Conservation (phyloP, 2,888 invertebrate genomes). For the Linnaemya vulpina region DNA sequence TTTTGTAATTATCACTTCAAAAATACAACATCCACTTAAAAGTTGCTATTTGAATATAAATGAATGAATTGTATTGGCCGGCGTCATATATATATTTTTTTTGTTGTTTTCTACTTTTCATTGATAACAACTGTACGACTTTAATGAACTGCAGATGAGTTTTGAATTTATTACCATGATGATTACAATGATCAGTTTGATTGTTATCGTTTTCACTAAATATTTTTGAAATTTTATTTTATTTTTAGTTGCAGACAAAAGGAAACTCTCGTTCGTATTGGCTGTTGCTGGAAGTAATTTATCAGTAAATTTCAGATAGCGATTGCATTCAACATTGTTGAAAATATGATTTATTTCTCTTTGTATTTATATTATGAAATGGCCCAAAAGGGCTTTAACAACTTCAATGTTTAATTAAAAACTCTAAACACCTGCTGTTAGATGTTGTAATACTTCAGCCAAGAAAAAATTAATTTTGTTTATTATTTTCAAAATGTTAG, state of each 20-base stretch:
- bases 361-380: not conserved
- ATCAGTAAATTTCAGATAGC: not conserved
- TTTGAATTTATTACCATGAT: slow-evolving; percentile 43
- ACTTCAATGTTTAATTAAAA: not conserved
- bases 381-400: not conserved
- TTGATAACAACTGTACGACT: slow-evolving; percentile 67
- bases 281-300: not conserved
- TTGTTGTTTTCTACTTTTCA: not conserved
- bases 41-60: slow-evolving; percentile 16
- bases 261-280: not conserved
- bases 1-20: slow-evolving; percentile 23
- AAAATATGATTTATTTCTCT: not conserved
- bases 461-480: not conserved
- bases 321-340: not conserved
- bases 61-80: slow-evolving; percentile 36
- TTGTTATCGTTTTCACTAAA: not conserved
- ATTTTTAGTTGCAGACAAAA: not conserved
- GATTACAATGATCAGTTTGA: not conserved
- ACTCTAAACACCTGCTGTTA: not conserved
- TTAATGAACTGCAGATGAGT: slow-evolving; percentile 66
- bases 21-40: not conserved
- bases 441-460: not conserved
- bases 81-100: not conserved
- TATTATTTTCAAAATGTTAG: not conserved
- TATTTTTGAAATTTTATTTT: not conserved